phyloP scores from a whole-genome alignment of 2,113 vertebrate species.

The Lamprologus sp. region DNA sequence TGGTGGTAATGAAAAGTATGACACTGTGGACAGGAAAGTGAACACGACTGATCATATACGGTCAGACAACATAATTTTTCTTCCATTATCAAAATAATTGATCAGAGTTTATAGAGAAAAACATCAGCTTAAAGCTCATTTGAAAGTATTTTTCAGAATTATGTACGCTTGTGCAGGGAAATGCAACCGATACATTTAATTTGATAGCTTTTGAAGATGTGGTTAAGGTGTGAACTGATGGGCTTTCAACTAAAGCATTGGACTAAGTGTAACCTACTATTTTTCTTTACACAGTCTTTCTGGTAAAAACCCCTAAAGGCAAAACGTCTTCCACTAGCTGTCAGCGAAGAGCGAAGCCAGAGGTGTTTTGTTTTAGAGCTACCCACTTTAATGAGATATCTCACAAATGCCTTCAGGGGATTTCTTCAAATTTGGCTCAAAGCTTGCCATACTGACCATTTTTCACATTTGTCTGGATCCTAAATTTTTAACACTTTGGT shows the following conservation, averaged over 20 bases:
- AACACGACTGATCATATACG: accelerated
- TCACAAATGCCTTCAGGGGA: not conserved
- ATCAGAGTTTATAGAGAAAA: not conserved
- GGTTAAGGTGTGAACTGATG: not conserved
- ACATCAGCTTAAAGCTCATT: not conserved
- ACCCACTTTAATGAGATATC: not conserved
- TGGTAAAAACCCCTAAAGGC: not conserved
- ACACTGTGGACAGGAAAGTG: accelerated
- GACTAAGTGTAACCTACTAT: not conserved
- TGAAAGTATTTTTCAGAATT: not conserved
- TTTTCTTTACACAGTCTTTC: not conserved
- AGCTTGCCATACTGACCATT: not conserved
- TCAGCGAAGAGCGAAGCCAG: not conserved
- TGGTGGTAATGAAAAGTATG: not conserved
- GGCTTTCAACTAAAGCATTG: not conserved
- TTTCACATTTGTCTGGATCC: not conserved
- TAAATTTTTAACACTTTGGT: not conserved
- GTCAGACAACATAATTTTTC: not conserved
- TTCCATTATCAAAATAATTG: not conserved
- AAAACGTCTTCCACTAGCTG: not conserved
- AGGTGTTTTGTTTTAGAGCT: not conserved
- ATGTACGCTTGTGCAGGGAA: not conserved
- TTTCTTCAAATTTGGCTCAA: not conserved
- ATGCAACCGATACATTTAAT: not conserved
- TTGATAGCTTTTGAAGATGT: not conserved